Evolutionary conservation across 2,888 invertebrate genomes (phyloP), one percentile per base, ranked within the genome.

Genomic region (Vesta saturnalis): DNA sequence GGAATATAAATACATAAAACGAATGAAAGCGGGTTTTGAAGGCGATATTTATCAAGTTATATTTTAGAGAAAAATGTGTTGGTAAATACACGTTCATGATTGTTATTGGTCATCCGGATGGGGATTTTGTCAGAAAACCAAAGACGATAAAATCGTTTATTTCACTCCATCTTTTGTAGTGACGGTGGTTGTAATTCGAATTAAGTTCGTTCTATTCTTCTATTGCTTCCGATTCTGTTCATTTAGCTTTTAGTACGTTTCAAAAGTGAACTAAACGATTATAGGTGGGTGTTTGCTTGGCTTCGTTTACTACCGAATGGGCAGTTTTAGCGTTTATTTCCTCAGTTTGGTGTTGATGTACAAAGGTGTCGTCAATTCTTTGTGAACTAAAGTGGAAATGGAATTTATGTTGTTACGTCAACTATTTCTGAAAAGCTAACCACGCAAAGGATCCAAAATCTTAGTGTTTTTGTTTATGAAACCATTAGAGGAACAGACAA

Each of bases 401-500:
- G 15, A 52, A 52, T 52, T 52, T 52, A 21, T 12, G 18, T 19
- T 1, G 43, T n/a, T 4, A 12, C 52, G 21, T 52, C 52, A 21
- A 18, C 52, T 19, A 52, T 52, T 18, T 52, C 18, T 47, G 52
- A 19, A n/a, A 18, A 52, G 52, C 52, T 19, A 52, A 21, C 12
- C 21, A 21, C 14, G n/a, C 39, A 35, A 43, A n/a, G 16, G 58
- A n/a, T 39, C 18, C 59, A 4, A 35, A 47, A 47, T 19, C 49
- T 19, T 55, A 22, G 6, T 39, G 60, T 65, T 56, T 63, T 68
- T 70, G 67, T 68, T 61, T 68, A 64, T 64, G 57, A 58, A 64
- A 71, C 60, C 63, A 60, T 67, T 67, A 62, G 49, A 58, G 21
- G 18, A 54, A 39, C 46, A 63, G 65, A 63, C 70, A 62, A 67